Evolutionary conservation across 2,888 invertebrate genomes (phyloP).

Genomic region (Cerastis rubricosa): DNA sequence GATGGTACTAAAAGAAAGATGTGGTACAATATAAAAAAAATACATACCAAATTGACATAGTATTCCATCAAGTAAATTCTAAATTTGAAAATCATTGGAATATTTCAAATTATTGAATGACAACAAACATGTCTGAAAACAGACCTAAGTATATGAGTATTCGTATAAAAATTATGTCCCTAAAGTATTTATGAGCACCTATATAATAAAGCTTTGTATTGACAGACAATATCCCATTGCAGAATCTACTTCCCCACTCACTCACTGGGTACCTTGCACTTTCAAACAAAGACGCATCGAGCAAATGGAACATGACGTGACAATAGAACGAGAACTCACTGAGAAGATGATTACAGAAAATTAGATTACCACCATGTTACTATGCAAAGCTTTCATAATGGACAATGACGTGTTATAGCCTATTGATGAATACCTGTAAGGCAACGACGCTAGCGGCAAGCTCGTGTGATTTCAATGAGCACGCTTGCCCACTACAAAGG

Average conservation of each 20-base stretch:
- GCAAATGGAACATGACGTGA: not conserved
- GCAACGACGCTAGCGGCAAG: conserved; percentile 44
- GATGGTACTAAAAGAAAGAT: not conserved
- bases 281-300: conserved; percentile 33
- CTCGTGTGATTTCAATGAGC: conserved; percentile 61
- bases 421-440: conserved; percentile 47
- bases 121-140: not conserved
- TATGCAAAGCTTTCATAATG: conserved; percentile 23
- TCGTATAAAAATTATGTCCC: not conserved
- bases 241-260: conserved; percentile 4
- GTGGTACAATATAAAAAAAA: not conserved
- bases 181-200: not conserved
- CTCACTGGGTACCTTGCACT: not conserved
- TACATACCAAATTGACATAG: not conserved
- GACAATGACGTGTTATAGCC: conserved; percentile 26
- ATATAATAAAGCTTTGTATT: not conserved
- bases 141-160: not conserved
- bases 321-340: conserved; percentile 12
- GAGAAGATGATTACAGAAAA: conserved; percentile 22
- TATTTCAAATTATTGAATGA: not conserved
- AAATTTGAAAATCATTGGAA: not conserved
- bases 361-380: conserved; percentile 17
- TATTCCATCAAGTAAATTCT: not conserved
- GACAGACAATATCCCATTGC: not conserved
- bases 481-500: conserved; percentile 52